phyloP scores from a whole-genome alignment of 1,140 invertebrate genomes.

The Ceratosolen fusciceps region DNA sequence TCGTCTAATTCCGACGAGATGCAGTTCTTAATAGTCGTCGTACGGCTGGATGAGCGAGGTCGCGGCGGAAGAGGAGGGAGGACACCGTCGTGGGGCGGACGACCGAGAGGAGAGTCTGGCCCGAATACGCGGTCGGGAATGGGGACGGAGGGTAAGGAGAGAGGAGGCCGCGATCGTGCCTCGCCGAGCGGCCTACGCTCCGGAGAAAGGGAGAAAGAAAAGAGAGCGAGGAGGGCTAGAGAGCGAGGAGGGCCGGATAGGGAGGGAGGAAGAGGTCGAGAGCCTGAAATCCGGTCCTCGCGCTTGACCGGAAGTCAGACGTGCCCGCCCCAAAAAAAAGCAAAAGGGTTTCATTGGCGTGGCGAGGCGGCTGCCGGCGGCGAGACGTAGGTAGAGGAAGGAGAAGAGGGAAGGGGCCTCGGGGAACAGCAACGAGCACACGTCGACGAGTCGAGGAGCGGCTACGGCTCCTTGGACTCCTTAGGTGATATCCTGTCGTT shows the following conservation, averaged over 20 bases:
- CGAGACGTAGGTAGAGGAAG: no score
- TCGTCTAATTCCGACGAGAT: no score
- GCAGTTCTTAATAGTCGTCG: no score
- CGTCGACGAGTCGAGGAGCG: constrained; percentile 4
- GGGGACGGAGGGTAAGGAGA: neutral
- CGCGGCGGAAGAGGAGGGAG: no score
- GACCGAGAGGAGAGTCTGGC: neutral
- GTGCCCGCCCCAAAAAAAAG: constrained; percentile 43
- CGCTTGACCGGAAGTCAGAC: constrained; percentile 47
- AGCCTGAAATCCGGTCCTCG: constrained; percentile 49
- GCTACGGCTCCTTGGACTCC: constrained; percentile 17
- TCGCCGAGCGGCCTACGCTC: neutral
- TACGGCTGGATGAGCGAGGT: no score
- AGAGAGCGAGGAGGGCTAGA: no score
- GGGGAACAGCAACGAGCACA: neutral
- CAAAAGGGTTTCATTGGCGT: constrained; percentile 9
- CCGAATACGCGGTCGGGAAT: neutral
- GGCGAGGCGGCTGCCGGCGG: no score
- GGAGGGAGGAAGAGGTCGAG: constrained; percentile 14
- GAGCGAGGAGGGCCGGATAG: no score
- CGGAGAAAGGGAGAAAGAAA: neutral
- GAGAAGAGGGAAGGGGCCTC: neutral
- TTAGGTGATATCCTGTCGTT: constrained; percentile 31
- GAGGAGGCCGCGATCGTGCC: neutral
- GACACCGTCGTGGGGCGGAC: neutral